Evolutionary conservation across 1,140 invertebrate genomes (phyloP), one percentile per base, ranked within the genome.

Genomic region (Neotoxoptera formosana): DNA sequence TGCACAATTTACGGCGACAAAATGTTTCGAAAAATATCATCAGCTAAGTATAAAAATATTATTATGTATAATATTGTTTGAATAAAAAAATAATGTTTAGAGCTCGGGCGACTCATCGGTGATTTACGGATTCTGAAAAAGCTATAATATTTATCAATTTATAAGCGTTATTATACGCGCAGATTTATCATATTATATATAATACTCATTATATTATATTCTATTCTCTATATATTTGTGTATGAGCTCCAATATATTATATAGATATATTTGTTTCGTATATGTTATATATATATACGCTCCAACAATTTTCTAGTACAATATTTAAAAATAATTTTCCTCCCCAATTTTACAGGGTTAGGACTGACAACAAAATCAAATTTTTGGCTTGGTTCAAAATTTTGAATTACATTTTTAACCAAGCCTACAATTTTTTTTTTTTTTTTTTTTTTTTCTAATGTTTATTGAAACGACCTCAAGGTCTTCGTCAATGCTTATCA

Each of bases 111-210:
- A 76, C n/a, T 34, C 17, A 30, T 34, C 17, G 60, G n/a, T 76
- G 60, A 76, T 76, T 76, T 76, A 76, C 60, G 30, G 30, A 76
- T 76, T 76, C 2, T 17, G 60, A 76, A 76, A 76, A 76, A 76
- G 60, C 60, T n/a, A 76, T 76, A 76, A 76, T 76, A 76, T 76
- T 76, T 67, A 67, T 67, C 60, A 14, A 67, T 67, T 67, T 76
- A 76, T n/a, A 76, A 76, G 60, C 14, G 60, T 76, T 76, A 76
- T 76, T 76, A 76, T 76, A 76, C 60, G 14, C 14, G 14, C 2
- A 76, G 60, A 76, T n/a, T 76, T 76, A 76, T 76, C n/a, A 6
- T n/a, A n/a, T n/a, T 30, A 8, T n/a, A 4, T 60, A 67, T 67
- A 14, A 67, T 30, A 67, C 4, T 11, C 30, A 67, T 67, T n/a